phyloP scores from a whole-genome alignment of 2,888 invertebrate species.

The Cetonia aurata region DNA sequence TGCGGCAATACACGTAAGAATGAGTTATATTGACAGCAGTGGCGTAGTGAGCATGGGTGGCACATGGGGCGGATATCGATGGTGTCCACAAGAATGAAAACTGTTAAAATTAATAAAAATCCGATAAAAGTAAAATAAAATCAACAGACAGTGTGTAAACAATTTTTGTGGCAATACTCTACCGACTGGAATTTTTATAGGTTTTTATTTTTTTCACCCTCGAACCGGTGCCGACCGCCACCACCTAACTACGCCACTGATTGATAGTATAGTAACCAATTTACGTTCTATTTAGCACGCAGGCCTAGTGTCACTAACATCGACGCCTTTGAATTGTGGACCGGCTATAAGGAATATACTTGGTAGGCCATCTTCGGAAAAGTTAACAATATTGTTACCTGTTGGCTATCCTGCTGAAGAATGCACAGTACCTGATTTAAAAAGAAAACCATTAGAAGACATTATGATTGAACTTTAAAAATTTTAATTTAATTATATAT shows the following conservation, averaged over 20 bases:
- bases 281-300: constrained; percentile 74
- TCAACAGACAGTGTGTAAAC: too few relatives aligned
- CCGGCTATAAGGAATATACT: constrained; percentile 81
- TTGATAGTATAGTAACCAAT: background rate
- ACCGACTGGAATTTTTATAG: too few relatives aligned
- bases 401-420: constrained; percentile 87
- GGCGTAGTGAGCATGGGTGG: too few relatives aligned
- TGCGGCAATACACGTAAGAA: constrained; percentile 84
- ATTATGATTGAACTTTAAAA: constrained; percentile 71
- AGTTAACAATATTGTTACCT: constrained; percentile 84
- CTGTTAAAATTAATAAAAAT: too few relatives aligned
- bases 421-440: constrained; percentile 82
- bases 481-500: too few relatives aligned
- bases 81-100: too few relatives aligned
- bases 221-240: too few relatives aligned
- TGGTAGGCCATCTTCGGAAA: constrained; percentile 83
- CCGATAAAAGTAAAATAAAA: too few relatives aligned
- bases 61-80: too few relatives aligned
- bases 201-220: too few relatives aligned
- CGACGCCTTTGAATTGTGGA: constrained; percentile 93
- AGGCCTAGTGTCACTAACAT: constrained; percentile 87
- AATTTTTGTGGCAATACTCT: too few relatives aligned
- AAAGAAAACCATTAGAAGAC: constrained; percentile 79
- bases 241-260: too few relatives aligned
- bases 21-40: background rate